Base-by-base conservation (phyloP, 2,113 vertebrate species). In the Sorex araneus region DNA sequence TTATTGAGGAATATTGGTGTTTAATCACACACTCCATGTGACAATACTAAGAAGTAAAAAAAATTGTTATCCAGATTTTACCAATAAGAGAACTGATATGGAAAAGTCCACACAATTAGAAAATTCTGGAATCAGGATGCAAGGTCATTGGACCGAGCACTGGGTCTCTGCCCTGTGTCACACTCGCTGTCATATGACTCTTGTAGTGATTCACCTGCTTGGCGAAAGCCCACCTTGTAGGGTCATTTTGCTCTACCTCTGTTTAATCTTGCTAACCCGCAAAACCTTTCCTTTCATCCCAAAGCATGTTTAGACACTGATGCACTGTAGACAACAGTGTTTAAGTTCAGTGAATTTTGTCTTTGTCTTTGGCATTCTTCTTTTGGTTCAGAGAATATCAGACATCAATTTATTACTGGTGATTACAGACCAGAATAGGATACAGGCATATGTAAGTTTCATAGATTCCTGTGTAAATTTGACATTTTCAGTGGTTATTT, bases 151-250 rank as follows among this genome's bases (percentile, higher is more conserved):
- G 40, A 74, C 57, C 16, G 43, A 21, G 16, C 28, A 43, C 79
- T 27, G 1, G 0, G 43, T 57, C 76, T 45, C 9, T 40, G 1
- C 27, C 15, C 28, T 2, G 0, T 8, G 28, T n/a, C 25, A 2
- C 45, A 64, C 0, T 0, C 25, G 18, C 12, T 1, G 28, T 74
- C 10, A 6, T 50, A 66, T 67, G 34, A 60, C 9, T 60, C 57
- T 60, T 21, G 6, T 2, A 60, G 57, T 60, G 57, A 21, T 19
- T 60, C 57, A 18, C 60, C 66, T 54, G 15, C 21, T 18, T 28
- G 15, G 28, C 3, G 23, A 45, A 67, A 15, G 18, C 4, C 16
- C 60, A 43, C 34, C 28, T 30, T 13, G 4, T 2, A 18, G 47
- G 30, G 34, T 40, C 64, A 64, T 84, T 10, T 15, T 1, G 15